Conservation (phyloP, 2,888 invertebrate species). For the Neelides folsomi region DNA sequence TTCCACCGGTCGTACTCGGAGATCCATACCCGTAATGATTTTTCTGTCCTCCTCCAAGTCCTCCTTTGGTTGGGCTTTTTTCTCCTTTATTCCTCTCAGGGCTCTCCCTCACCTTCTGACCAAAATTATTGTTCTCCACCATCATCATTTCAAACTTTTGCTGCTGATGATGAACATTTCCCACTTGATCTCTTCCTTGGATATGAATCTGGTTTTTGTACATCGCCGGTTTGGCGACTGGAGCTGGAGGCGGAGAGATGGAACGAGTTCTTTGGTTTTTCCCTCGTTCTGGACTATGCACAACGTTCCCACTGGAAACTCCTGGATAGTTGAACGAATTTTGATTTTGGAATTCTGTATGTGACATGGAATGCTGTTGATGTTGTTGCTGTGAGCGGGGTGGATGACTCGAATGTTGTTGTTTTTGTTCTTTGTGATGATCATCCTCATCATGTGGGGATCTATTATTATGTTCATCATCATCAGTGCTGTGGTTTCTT, state of each 20-base stretch:
- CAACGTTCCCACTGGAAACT: background rate
- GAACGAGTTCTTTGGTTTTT: constrained; percentile 39
- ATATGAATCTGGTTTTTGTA: constrained; percentile 35
- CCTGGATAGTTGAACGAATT: background rate
- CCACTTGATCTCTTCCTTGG: constrained; percentile 7
- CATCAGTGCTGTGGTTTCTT: too few species aligned
- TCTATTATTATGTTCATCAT: background rate
- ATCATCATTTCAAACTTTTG: constrained; percentile 37
- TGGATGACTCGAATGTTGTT: background rate
- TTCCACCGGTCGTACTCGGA: constrained; percentile 6
- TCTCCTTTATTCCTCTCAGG: constrained; percentile 22
- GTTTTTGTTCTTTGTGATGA: constrained; percentile 11
- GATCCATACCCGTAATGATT: constrained; percentile 29
- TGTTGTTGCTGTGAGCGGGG: constrained; percentile 5
- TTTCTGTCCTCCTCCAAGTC: constrained; percentile 34
- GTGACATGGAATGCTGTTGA: background rate
- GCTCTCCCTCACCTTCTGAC: constrained; percentile 24
- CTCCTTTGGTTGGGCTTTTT: constrained; percentile 4
- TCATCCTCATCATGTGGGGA: constrained; percentile 22
- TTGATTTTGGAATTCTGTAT: constrained; percentile 1
- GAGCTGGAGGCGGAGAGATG: constrained; percentile 41
- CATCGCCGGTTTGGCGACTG: constrained; percentile 36
- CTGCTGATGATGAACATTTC: constrained; percentile 6
- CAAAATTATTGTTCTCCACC: constrained; percentile 29
- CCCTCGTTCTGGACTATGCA: constrained; percentile 9